Evolutionary conservation across 1,140 invertebrate genomes (phyloP).

Genomic region (Onthophagus taurus): DNA sequence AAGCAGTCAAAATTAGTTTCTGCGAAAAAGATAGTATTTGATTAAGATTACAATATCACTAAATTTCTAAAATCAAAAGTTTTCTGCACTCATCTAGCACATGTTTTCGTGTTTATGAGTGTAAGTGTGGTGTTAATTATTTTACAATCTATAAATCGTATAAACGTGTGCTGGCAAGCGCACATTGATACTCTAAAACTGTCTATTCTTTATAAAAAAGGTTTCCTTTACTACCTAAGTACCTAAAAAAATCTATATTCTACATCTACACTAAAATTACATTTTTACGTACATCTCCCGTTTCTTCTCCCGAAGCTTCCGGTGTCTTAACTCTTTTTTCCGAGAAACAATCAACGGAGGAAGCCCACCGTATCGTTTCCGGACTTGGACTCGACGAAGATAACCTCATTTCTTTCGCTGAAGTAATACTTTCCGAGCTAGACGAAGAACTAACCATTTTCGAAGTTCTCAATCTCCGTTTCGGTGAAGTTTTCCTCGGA

Average conservation of each 20-base stretch:
- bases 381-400: conserved; percentile 34
- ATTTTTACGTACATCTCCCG: conserved; percentile 32
- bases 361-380: conserved; percentile 32
- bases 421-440: conserved; percentile 43
- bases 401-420: conserved; percentile 31
- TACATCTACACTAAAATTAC: neutral
- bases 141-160: too few species aligned
- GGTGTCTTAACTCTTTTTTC: conserved; percentile 24
- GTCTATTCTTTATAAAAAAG: too few species aligned
- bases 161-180: too few species aligned
- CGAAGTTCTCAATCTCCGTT: conserved; percentile 38
- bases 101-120: too few species aligned
- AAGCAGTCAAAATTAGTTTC: too few species aligned
- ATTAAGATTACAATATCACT: too few species aligned
- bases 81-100: too few species aligned
- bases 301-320: conserved; percentile 35
- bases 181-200: too few species aligned
- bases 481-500: conserved; percentile 41
- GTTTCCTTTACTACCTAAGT: too few species aligned
- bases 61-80: too few species aligned
- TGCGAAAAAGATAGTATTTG: too few species aligned
- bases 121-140: too few species aligned
- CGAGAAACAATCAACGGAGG: conserved; percentile 27
- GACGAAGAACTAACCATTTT: conserved; percentile 41
- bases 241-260: neutral